A percentile compares a stretch with the other conserved stretches of the same genome.
Evolutionary conservation across 37 sponge, comb jelly and placozoan species (phyloP).

Genomic region (Hexactinellida sp.): DNA sequence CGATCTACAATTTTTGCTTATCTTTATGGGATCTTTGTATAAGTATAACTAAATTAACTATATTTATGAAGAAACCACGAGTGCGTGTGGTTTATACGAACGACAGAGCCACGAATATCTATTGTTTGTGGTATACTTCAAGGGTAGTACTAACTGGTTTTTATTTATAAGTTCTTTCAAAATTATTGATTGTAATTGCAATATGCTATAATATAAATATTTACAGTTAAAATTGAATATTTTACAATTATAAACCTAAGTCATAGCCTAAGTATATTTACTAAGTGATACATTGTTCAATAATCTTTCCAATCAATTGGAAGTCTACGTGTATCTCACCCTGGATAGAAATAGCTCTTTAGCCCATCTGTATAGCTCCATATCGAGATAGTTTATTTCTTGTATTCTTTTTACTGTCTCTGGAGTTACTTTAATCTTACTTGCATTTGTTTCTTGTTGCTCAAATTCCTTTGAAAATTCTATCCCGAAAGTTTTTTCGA

Average conservation of each 20-base stretch:
- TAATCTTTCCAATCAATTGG: too few relatives aligned
- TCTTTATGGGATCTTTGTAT: too few relatives aligned
- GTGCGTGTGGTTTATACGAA: too few relatives aligned
- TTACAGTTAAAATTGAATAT: not conserved
- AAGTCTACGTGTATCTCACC: not conserved
- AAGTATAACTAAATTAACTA: too few relatives aligned
- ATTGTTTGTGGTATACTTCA: too few relatives aligned
- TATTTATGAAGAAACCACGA: too few relatives aligned
- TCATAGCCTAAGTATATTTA: not conserved
- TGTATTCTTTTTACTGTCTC: constrained; percentile 9
- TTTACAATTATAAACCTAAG: not conserved
- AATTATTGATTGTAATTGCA: not conserved
- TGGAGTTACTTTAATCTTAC: not conserved
- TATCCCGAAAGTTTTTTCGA: constrained; percentile 54
- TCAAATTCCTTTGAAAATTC: constrained; percentile 33
- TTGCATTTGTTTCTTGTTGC: constrained; percentile 8
- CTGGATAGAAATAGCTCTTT: constrained; percentile 32
- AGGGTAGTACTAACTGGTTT: too few relatives aligned
- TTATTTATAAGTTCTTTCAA: not conserved
- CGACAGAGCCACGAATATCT: too few relatives aligned
- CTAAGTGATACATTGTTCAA: not conserved
- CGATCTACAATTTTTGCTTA: too few relatives aligned
- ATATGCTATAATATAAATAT: not conserved
- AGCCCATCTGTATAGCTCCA: constrained; percentile 64
- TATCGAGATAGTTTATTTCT: constrained; percentile 41